phyloP scores from a whole-genome alignment of 2,797 vertebrate species.

The Ceryle rudis region DNA sequence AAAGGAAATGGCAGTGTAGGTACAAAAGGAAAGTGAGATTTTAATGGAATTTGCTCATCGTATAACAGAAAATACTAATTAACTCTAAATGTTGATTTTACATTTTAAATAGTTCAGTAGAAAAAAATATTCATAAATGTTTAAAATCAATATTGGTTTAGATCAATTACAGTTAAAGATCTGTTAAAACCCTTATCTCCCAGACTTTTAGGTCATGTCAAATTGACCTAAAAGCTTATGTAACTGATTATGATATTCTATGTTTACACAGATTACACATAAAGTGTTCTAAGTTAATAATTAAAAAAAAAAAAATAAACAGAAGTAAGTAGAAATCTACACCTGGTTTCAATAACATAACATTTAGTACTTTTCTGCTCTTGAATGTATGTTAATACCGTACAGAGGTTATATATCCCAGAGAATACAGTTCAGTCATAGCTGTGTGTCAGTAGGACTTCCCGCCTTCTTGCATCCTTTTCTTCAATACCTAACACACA shows the following conservation, averaged over 20 bases:
- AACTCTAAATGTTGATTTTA: background rate
- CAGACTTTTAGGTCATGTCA: no score
- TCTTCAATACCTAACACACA: background rate
- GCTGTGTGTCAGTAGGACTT: background rate
- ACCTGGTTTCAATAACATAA: rapidly evolving
- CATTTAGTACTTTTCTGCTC: background rate
- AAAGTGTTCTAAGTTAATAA: background rate
- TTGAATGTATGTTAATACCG: background rate
- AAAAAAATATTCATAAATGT: background rate
- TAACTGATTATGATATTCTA: background rate
- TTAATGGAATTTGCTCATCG: background rate
- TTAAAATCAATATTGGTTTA: background rate
- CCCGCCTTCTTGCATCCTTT: background rate
- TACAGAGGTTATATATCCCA: background rate
- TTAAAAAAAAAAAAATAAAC: background rate
- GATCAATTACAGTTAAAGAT: background rate
- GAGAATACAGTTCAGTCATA: background rate
- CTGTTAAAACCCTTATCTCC: background rate
- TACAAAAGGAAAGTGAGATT: background rate
- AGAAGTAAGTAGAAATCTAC: background rate
- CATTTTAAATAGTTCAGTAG: background rate
- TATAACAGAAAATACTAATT: background rate
- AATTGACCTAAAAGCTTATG: background rate
- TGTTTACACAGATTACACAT: background rate
- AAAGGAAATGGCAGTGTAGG: background rate